phyloP scores from a whole-genome alignment of 2,888 invertebrate species.

The Dryadula phaetusa region DNA sequence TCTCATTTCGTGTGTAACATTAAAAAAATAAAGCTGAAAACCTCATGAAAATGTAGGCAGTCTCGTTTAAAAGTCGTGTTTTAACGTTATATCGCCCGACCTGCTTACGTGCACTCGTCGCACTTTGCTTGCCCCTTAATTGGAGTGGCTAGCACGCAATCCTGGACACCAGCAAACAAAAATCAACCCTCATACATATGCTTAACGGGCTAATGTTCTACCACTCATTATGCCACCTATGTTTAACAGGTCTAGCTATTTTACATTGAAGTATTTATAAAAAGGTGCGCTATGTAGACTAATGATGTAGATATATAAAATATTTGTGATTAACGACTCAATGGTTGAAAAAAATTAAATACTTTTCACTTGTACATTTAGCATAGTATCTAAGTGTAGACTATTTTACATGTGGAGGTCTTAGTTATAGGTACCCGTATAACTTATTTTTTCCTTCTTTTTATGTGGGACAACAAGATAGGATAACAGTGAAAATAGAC shows the following conservation, averaged over 20 bases:
- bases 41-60: slow-evolving; percentile 53
- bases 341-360: slow-evolving; percentile 13
- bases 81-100: slow-evolving; percentile 75
- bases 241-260: slow-evolving; percentile 68
- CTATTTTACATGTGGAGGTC: not conserved
- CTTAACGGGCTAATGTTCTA: slow-evolving; percentile 59
- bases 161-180: slow-evolving; percentile 63
- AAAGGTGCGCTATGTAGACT: slow-evolving; percentile 58
- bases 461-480: too few relatives aligned
- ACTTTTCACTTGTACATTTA: slow-evolving; percentile 1
- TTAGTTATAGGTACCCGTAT: too few relatives aligned
- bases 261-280: slow-evolving; percentile 69
- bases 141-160: slow-evolving; percentile 75
- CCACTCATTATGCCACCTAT: slow-evolving; percentile 56
- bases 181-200: slow-evolving; percentile 57
- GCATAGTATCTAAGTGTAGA: not conserved
- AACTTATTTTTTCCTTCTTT: too few relatives aligned
- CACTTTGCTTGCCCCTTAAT: slow-evolving; percentile 77
- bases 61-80: slow-evolving; percentile 72
- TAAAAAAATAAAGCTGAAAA: slow-evolving; percentile 35
- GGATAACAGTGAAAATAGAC: too few relatives aligned
- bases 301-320: slow-evolving; percentile 43
- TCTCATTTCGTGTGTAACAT: slow-evolving; percentile 33
- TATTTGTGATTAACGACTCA: slow-evolving; percentile 23
- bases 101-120: slow-evolving; percentile 76